Conservation (phyloP, 53 echinoderm and acorn worm species). For the Holothuria leucospilota region DNA sequence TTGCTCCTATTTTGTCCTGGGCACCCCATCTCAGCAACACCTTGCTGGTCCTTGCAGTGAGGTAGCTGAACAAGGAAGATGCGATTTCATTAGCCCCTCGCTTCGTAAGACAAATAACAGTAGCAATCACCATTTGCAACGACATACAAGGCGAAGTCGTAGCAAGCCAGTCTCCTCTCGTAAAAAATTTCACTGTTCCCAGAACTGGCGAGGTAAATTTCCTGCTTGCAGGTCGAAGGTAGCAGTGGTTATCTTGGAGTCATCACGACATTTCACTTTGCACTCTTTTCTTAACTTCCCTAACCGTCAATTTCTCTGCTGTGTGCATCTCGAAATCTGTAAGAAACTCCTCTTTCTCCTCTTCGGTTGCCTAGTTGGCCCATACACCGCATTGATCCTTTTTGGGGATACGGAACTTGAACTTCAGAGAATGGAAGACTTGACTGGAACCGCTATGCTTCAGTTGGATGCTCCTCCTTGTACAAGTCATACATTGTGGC, state of each 20-base stretch:
- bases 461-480: constrained; percentile 45
- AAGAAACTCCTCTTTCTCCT: no score
- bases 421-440: constrained; percentile 33
- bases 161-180: no score
- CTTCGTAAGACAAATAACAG: no score
- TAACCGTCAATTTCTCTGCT: background rate
- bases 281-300: constrained; percentile 5
- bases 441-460: constrained; percentile 15
- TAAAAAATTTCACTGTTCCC: no score
- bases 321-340: background rate
- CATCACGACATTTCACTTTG: background rate
- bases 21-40: constrained; percentile 29
- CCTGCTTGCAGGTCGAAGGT: constrained; percentile 16
- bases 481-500: constrained; percentile 55
- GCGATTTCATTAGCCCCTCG: no score
- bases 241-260: no score
- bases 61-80: no score
- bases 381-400: no score
- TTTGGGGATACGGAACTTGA: constrained; percentile 45
- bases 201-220: constrained; percentile 2
- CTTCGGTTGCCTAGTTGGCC: background rate
- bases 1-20: background rate
- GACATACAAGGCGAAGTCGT: no score
- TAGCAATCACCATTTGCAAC: no score
- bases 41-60: no score